Percentiles rank a stretch among this genome's conserved stretches.
These are phyloP conservation scores for Lithophane semibrunnea DNA, from an alignment of 2,888 invertebrate genomes.

Conservation along the genomic window DNA sequence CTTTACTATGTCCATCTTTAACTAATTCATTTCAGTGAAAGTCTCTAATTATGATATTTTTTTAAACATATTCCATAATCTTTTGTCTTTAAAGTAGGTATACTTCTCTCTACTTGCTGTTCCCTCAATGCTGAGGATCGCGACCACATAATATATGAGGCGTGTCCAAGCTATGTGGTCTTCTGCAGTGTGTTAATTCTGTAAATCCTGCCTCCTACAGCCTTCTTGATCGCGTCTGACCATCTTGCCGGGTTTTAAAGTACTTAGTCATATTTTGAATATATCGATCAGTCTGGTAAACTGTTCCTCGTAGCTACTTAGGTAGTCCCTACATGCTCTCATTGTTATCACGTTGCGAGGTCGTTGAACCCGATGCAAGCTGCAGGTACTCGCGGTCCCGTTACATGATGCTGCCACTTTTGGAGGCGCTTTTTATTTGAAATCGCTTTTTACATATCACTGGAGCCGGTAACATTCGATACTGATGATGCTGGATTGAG, in stretches of 20 bases:
- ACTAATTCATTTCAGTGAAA: not conserved
- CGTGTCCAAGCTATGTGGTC: too few relatives aligned
- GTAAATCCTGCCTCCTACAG: too few relatives aligned
- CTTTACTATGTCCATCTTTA: not conserved
- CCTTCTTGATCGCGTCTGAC: too few relatives aligned
- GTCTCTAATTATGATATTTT: not conserved
- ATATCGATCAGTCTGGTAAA: not conserved
- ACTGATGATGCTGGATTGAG: constrained; percentile 1
- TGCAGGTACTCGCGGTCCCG: constrained; percentile 62
- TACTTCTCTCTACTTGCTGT: too few relatives aligned
- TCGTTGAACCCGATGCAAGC: constrained; percentile 51
- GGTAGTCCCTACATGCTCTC: constrained; percentile 10
- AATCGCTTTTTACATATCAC: constrained; percentile 58
- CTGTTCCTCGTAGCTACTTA: not conserved
- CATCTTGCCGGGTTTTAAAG: too few relatives aligned
- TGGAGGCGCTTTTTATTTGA: constrained; percentile 57
- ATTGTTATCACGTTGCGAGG: constrained; percentile 46
- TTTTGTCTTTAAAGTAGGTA: not conserved
- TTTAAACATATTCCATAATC: too few relatives aligned
- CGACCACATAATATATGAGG: too few relatives aligned
- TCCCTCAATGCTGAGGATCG: too few relatives aligned
- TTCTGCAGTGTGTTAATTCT: too few relatives aligned
- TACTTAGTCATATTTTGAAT: not conserved
- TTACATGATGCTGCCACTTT: constrained; percentile 60
- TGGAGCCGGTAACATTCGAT: constrained; percentile 57